Base-by-base conservation (phyloP, 2,888 invertebrate genomes). In the Lydus trimaculatus region DNA sequence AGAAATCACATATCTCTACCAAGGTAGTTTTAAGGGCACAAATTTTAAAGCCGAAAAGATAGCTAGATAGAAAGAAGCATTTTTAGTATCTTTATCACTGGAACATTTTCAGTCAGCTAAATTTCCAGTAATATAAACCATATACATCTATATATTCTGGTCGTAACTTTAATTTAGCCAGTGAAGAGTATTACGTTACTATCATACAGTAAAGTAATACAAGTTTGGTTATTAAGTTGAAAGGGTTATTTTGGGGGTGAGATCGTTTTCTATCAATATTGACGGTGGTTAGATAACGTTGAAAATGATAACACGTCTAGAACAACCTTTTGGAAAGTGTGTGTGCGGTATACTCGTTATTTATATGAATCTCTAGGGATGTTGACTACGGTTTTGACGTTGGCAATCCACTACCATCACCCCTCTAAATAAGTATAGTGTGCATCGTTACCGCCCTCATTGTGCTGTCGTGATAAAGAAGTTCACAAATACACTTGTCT, bases 401-500 rank as follows among this genome's bases (percentile, higher is more conserved):
- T 33, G 64, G 31, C n/a, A 31, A 58, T 20, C 43, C 17, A 43
- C 43, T 17, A 43, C n/a, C 5, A 43, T 43, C 43, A 43, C 28
- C 64, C 11, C 64, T 33, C 36, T n/a, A 23, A 58, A 23, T 58
- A 58, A 33, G 9, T 31, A 31, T 36, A 36, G n/a, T 43, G 60
- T 31, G 15, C 64, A 25, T 59, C 25, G 59, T 61, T 48, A 48
- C 48, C 48, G 20, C 48, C 48, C 48, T 8, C 48, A 48, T 60
- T 17, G 61, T 39, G 20, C 31, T 31, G 8, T 31, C 39, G 11
- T 48, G 63, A 63, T 60, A 63, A 63, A 67, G 66, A 66, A 66
- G 63, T 66, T 43, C 56, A 20, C 62, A 69, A 76, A 76, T 74
- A 77, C 73, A 77, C 72, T 75, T 73, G 75, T 77, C 76, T 73